Conservation (phyloP, 2,888 invertebrate species). For the Andrena fulva region DNA sequence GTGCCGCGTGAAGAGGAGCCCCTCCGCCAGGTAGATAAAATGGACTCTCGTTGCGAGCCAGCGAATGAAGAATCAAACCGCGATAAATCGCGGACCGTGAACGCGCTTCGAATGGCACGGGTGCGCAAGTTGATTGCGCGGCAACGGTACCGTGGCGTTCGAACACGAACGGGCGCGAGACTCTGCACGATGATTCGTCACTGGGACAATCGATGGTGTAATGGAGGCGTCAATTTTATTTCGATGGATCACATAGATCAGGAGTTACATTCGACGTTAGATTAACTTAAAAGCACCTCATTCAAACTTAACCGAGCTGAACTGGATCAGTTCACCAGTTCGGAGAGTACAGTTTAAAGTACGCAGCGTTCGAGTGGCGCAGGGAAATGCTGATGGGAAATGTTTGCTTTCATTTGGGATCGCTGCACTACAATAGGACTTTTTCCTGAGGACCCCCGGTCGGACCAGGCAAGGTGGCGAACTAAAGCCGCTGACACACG, state of each 20-base stretch:
- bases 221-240: too few relatives aligned
- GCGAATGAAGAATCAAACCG: conserved; percentile 19
- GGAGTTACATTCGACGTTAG: too few relatives aligned
- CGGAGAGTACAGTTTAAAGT: neutral
- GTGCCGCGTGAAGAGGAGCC: conserved; percentile 12
- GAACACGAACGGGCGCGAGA: neutral
- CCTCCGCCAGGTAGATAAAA: conserved; percentile 9
- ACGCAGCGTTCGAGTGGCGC: neutral
- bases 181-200: neutral
- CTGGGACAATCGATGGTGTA: neutral
- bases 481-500: conserved; percentile 77
- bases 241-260: too few relatives aligned
- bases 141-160: neutral
- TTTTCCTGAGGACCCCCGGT: conserved; percentile 59
- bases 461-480: conserved; percentile 42
- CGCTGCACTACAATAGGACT: conserved; percentile 39
- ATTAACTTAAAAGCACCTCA: too few relatives aligned
- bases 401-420: neutral
- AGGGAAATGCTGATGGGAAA: neutral
- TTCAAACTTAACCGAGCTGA: too few relatives aligned
- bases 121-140: neutral
- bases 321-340: too few relatives aligned
- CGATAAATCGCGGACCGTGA: conserved; percentile 11
- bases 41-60: conserved; percentile 10
- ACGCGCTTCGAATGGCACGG: neutral